phyloP scores from a whole-genome alignment of 2,888 invertebrate genomes.

The Schrankia costaestrigalis region DNA sequence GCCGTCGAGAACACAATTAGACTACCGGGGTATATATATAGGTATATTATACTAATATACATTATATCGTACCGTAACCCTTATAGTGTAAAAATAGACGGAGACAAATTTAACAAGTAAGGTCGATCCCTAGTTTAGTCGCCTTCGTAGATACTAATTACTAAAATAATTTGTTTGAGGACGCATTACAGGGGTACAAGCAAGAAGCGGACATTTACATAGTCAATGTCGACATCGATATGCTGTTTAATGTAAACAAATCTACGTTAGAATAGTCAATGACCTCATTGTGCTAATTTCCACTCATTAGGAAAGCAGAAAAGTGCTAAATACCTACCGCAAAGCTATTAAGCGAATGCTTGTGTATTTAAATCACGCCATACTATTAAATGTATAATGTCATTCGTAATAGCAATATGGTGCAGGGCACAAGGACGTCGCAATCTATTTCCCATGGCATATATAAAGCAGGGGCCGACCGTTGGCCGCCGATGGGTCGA shows the following conservation, averaged over 20 bases:
- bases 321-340: constrained; percentile 8
- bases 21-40: too few species aligned
- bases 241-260: constrained; percentile 17
- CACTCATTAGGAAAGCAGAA: constrained; percentile 21
- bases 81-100: too few species aligned
- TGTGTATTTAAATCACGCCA: constrained; percentile 7
- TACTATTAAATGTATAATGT: constrained; percentile 29
- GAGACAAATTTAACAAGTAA: too few species aligned
- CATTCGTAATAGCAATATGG: constrained; percentile 39
- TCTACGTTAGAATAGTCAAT: constrained; percentile 21
- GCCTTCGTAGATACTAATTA: too few species aligned
- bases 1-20: too few species aligned
- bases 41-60: too few species aligned
- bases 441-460: constrained; percentile 55
- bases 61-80: too few species aligned
- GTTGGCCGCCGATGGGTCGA: constrained; percentile 65
- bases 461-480: constrained; percentile 49
- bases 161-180: too few species aligned
- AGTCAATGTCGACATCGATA: too few species aligned
- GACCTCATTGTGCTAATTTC: constrained; percentile 28
- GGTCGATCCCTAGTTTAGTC: too few species aligned
- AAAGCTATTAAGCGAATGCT: constrained; percentile 19
- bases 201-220: too few species aligned
- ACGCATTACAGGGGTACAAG: too few species aligned
- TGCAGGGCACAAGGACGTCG: constrained; percentile 55